phyloP scores from a whole-genome alignment of 2,113 vertebrate species.

The Vidua chalybeata region DNA sequence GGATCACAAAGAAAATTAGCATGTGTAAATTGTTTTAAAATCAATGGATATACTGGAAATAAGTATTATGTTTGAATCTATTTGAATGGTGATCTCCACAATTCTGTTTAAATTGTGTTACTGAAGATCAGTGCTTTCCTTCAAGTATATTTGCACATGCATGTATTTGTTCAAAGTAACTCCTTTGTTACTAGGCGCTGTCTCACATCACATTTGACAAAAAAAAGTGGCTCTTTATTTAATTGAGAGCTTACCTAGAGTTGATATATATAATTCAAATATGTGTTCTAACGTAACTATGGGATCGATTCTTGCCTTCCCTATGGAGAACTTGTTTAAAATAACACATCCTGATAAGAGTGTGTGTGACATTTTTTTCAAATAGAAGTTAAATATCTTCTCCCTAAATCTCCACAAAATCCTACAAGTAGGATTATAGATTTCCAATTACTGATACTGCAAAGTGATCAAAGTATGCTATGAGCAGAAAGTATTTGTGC shows the following conservation, averaged over 20 bases:
- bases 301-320: not conserved
- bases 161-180: not conserved
- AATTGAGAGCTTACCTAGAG: not conserved
- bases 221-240: not conserved
- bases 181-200: not conserved
- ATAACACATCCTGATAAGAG: not conserved
- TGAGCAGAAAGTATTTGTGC: not conserved
- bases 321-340: not conserved
- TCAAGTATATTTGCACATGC: not conserved
- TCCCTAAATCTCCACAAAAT: not conserved
- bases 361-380: not conserved
- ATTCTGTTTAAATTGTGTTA: not conserved
- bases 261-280: not conserved
- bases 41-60: not conserved
- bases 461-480: not conserved
- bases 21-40: not conserved
- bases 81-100: not conserved
- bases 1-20: not conserved
- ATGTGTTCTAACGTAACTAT: not conserved
- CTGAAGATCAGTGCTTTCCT: not conserved
- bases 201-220: not conserved
- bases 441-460: not conserved
- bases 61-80: not conserved
- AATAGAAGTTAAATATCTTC: not conserved
- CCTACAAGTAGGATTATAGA: not conserved